These are phyloP conservation scores for Triplophysa dalaica DNA, from an alignment of 2,113 vertebrate genomes.

Conservation along the genomic window DNA sequence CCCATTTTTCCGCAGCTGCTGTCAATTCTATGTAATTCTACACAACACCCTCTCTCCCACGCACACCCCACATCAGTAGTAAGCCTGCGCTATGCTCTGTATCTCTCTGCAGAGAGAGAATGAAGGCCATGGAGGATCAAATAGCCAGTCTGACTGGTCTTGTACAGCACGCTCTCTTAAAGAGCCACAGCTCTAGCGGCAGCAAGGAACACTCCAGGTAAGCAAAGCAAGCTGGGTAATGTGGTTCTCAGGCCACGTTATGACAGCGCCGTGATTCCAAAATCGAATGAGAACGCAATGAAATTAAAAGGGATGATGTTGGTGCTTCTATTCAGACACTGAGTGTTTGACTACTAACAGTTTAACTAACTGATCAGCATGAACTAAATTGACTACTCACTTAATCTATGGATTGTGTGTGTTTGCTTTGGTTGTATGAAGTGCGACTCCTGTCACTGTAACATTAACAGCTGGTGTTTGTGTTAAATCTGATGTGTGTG, in stretches of 20 bases:
- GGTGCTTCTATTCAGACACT: constrained; percentile 14
- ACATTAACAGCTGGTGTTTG: background rate
- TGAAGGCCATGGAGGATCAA: constrained; percentile 99
- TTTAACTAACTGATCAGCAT: constrained; percentile 25
- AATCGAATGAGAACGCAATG: background rate
- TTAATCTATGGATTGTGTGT: background rate
- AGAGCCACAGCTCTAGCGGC: constrained; percentile 92
- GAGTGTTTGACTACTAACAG: constrained; percentile 28
- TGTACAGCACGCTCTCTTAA: constrained; percentile 97
- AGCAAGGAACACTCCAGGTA: constrained; percentile 92
- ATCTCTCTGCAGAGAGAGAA: constrained; percentile 96
- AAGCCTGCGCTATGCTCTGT: constrained; percentile 71
- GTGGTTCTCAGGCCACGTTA: constrained; percentile 49
- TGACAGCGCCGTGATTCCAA: background rate
- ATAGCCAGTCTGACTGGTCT: constrained; percentile 99
- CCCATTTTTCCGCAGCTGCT: too few species aligned
- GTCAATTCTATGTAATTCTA: too few species aligned
- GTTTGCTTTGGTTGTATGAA: background rate
- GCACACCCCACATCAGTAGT: constrained; percentile 50
- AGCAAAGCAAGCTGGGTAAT: constrained; percentile 66
- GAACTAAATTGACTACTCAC: constrained; percentile 38
- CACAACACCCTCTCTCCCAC: background rate
- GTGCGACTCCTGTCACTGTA: background rate
- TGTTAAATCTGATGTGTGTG: background rate
- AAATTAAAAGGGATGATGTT: background rate